Conservation (phyloP, 2,888 invertebrate species). For the Tinea pellionella region DNA sequence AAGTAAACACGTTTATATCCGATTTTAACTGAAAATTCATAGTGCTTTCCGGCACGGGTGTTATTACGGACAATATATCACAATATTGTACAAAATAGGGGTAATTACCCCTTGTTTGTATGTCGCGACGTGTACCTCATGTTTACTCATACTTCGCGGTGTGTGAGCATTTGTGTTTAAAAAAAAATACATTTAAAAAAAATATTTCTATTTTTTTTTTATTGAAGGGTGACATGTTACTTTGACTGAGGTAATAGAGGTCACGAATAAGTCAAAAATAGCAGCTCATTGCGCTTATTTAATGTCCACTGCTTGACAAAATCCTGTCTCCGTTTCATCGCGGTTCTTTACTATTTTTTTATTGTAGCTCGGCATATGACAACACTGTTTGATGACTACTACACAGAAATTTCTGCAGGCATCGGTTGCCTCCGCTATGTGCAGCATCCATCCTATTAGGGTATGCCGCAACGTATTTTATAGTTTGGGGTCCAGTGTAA, state of each 20-base stretch:
- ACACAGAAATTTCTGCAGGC: too few relatives aligned
- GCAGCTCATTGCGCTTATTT: too few relatives aligned
- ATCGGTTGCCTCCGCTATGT: too few relatives aligned
- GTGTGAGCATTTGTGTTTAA: not conserved
- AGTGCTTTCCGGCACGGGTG: slow-evolving; percentile 30
- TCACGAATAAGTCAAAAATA: not conserved
- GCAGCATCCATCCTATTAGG: too few relatives aligned
- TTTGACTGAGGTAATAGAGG: not conserved
- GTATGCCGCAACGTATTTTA: too few relatives aligned
- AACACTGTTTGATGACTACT: too few relatives aligned
- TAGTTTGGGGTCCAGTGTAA: too few relatives aligned
- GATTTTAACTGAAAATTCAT: slow-evolving; percentile 50
- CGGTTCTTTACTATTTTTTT: too few relatives aligned
- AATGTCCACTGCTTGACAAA: too few relatives aligned
- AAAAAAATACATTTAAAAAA: not conserved
- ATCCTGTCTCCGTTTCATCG: too few relatives aligned
- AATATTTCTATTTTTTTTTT: not conserved
- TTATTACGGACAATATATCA: slow-evolving; percentile 66
- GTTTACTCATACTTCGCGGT: slow-evolving; percentile 3
- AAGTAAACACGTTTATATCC: slow-evolving; percentile 46
- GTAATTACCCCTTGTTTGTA: slow-evolving; percentile 50
- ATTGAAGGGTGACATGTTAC: not conserved
- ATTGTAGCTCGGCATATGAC: too few relatives aligned
- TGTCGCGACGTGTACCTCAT: slow-evolving; percentile 4
- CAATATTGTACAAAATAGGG: slow-evolving; percentile 52